phyloP scores from a whole-genome alignment of 2,113 vertebrate genomes.

The Anhinga anhinga region DNA sequence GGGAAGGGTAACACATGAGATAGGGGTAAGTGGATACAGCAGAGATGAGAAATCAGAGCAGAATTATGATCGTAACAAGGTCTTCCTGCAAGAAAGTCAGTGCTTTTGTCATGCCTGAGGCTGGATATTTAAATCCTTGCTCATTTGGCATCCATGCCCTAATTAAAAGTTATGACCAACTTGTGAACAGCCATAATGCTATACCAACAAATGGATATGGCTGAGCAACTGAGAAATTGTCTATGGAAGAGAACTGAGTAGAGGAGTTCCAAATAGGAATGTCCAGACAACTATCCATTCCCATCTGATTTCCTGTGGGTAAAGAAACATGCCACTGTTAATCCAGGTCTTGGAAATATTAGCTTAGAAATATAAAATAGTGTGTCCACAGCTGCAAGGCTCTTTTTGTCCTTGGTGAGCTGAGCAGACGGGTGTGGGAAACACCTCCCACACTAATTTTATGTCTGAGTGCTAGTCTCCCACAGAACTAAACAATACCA shows the following conservation, averaged over 20 bases:
- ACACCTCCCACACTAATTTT: slow-evolving; percentile 1
- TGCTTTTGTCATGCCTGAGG: neutral
- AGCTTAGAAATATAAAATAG: neutral
- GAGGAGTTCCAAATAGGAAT: neutral
- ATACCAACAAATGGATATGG: neutral
- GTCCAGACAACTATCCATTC: neutral
- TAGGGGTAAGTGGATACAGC: neutral
- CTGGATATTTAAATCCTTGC: neutral
- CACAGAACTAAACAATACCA: neutral
- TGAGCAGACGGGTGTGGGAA: neutral
- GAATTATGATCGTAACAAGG: neutral
- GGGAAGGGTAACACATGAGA: neutral
- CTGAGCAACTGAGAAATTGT: neutral
- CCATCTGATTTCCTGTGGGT: neutral
- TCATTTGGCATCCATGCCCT: neutral
- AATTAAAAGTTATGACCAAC: neutral
- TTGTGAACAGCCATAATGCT: neutral
- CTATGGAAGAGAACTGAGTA: neutral
- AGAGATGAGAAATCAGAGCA: neutral
- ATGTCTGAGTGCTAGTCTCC: neutral
- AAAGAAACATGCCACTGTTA: neutral
- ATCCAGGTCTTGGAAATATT: neutral
- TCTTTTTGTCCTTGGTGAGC: neutral
- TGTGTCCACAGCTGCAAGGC: neutral
- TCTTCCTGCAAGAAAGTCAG: neutral